Percentiles rank a stretch among this genome's conserved stretches.
phyloP scores from a whole-genome alignment of 2,888 invertebrate species.

The Hesperia comma region DNA sequence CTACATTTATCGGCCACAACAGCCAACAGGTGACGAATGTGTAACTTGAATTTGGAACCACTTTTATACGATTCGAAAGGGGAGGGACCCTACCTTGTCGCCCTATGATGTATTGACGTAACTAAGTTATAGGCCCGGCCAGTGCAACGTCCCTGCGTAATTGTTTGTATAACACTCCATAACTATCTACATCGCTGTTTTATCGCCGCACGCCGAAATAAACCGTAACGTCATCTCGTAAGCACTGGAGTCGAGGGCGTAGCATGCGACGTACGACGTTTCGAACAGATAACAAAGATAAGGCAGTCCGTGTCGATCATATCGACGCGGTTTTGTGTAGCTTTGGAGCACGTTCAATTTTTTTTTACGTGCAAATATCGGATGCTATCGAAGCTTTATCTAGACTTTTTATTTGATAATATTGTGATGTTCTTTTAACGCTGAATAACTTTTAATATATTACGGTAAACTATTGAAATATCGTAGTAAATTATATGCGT shows the following conservation, averaged over 20 bases:
- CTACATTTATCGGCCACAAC: slow-evolving; percentile 15
- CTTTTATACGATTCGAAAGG: slow-evolving; percentile 21
- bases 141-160: slow-evolving; percentile 41
- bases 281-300: slow-evolving; percentile 20
- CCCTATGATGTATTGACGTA: slow-evolving; percentile 36
- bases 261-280: slow-evolving; percentile 17
- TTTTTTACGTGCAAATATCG: slow-evolving; percentile 32
- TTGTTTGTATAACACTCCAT: slow-evolving; percentile 37
- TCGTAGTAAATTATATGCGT: too few relatives aligned
- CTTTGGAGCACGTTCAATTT: slow-evolving; percentile 20
- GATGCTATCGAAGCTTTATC: slow-evolving; percentile 28
- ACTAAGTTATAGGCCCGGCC: slow-evolving; percentile 39
- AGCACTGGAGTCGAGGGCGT: not conserved
- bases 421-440: slow-evolving; percentile 23
- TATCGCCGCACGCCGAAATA: not conserved
- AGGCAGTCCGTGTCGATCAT: slow-evolving; percentile 35
- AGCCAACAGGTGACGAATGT: slow-evolving; percentile 34
- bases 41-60: slow-evolving; percentile 28
- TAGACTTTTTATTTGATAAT: slow-evolving; percentile 18
- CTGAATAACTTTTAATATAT: slow-evolving; percentile 10
- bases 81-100: slow-evolving; percentile 28
- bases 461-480: not conserved
- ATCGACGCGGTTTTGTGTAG: slow-evolving; percentile 35
- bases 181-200: slow-evolving; percentile 16
- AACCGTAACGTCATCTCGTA: not conserved